A percentile compares a stretch with the other conserved stretches of the same genome.
These are phyloP conservation scores for Adelphocoris suturalis DNA, from an alignment of 2,888 invertebrate species.

Conservation along the genomic window DNA sequence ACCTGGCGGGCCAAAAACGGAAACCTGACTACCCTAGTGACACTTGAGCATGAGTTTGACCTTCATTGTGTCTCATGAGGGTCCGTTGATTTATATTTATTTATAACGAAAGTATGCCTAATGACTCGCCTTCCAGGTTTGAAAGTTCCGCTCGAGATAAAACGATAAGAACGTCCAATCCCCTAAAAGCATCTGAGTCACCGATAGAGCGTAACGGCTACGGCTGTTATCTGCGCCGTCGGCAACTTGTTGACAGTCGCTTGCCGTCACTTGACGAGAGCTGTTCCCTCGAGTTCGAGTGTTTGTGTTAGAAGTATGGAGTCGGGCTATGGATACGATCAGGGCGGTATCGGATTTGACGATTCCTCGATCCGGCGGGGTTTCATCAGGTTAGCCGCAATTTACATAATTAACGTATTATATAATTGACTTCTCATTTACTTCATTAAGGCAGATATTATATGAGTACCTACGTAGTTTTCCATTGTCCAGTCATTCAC, in stretches of 20 bases:
- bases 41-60: no score
- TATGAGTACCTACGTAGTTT: background rate
- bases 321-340: background rate
- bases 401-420: background rate
- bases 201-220: background rate
- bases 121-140: no score
- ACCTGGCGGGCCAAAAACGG: no score
- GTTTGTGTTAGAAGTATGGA: background rate
- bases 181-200: background rate
- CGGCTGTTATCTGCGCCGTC: background rate
- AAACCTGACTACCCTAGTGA: no score
- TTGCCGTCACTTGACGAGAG: background rate
- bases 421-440: no score
- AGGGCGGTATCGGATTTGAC: constrained; percentile 58
- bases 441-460: no score
- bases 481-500: background rate
- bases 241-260: background rate
- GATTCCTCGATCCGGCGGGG: constrained; percentile 69
- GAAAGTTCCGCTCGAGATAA: background rate
- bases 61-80: no score
- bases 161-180: background rate
- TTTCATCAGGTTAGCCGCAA: constrained; percentile 62
- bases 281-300: background rate
- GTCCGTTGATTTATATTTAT: no score
- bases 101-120: no score